A percentile compares a stretch with the other conserved stretches of the same genome.
phyloP scores from a whole-genome alignment of 2,797 vertebrate genomes.

The Scleropages formosus region DNA sequence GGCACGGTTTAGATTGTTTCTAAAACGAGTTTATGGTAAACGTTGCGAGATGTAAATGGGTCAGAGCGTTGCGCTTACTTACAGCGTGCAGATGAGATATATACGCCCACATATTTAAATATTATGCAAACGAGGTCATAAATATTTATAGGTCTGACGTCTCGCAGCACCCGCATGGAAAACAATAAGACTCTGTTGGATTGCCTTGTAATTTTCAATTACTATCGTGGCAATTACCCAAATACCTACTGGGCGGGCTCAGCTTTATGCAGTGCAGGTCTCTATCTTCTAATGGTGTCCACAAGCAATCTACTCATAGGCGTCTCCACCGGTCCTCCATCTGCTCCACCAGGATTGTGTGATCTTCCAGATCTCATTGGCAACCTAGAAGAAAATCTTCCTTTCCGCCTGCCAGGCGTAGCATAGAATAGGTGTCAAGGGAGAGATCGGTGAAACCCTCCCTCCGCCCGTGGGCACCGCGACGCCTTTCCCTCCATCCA shows the following conservation, averaged over 20 bases:
- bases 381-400: conserved; percentile 50
- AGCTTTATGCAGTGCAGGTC: neutral
- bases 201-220: conserved; percentile 25
- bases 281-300: neutral
- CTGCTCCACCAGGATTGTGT: conserved; percentile 44
- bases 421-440: conserved; percentile 37
- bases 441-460: conserved; percentile 55
- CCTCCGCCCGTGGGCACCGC: conserved; percentile 47
- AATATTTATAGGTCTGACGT: conserved; percentile 27
- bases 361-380: conserved; percentile 37
- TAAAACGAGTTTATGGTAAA: conserved; percentile 40
- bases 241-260: neutral
- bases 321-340: conserved; percentile 34
- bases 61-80: conserved; percentile 47
- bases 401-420: conserved; percentile 46
- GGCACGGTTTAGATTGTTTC: conserved; percentile 1
- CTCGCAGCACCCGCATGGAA: conserved; percentile 1
- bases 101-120: conserved; percentile 45
- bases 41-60: conserved; percentile 50
- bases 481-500: conserved; percentile 54
- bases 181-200: conserved; percentile 37
- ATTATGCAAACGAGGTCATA: conserved; percentile 32
- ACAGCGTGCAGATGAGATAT: conserved; percentile 26
- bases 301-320: conserved; percentile 3
- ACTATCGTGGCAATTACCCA: neutral